Base-by-base conservation (phyloP, 1,140 invertebrate species). In the Pseudobourletiella spinata region DNA sequence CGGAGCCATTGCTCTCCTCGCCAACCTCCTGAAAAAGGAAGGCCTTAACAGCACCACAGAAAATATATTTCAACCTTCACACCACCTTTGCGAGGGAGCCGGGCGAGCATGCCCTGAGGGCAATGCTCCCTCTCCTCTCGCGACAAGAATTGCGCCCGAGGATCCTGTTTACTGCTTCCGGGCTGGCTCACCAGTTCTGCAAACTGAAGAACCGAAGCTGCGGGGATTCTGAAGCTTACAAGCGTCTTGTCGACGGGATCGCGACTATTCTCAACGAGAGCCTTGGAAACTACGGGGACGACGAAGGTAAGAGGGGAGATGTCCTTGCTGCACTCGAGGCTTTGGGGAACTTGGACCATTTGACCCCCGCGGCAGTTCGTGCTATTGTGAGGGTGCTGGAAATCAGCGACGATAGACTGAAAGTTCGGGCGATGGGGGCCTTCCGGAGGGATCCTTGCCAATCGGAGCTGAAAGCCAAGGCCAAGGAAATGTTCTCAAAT, bases 291-390 rank as follows among this genome's bases (percentile, higher is more conserved):
- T n/a, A n/a, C n/a, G n/a, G n/a, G n/a, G n/a, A n/a, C n/a, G n/a
- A n/a, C n/a, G 75, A 83, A 43, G 82, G 86, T 14, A 87, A 90
- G 72, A 74, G 80, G 63, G 80, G 83, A 72, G 74, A 83, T 76
- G 76, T 88, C 2, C 77, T 95, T 20, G 80, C 83, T 32, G 82
- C 86, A 1, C 73, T 95, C 25, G 92, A 93, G 74, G 88, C 86
- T 14, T 77, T 95, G 32, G 82, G 84, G n/a, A 95, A 94, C 75
- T 79, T 86, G 20, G 80, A 83, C 3, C 82, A 83, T 57, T 74
- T 90, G 14, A 83, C 82, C 14, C 66, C 67, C 54, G 80, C 84
- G 44, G 78, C 78, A 14, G 77, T 84, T 0, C 72, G 81, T 0
- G 75, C 81, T 15, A 83, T 85, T 66, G 57, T 93, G 6, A 78